Conservation (phyloP, 2,888 invertebrate species). For the Drosophila picticornis region DNA sequence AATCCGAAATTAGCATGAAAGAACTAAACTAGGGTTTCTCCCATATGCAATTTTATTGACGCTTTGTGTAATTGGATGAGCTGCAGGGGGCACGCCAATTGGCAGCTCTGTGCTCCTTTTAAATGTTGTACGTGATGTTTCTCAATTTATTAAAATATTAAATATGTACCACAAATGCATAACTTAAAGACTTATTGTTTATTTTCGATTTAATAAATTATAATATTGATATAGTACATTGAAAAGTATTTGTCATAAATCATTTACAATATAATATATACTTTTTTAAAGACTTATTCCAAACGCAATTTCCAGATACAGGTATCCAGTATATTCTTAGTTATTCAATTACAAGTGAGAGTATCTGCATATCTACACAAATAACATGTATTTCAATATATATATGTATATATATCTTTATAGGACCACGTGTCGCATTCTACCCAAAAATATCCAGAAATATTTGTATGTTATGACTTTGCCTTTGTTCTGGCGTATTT, state of each 20-base stretch:
- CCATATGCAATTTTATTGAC: slow-evolving; percentile 61
- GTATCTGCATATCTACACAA: not conserved
- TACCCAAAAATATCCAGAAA: slow-evolving; percentile 34
- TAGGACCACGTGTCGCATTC: not conserved
- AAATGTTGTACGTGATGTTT: not conserved
- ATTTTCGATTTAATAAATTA: not conserved
- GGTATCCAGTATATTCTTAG: not conserved
- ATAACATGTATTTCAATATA: not conserved
- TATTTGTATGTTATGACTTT: slow-evolving; percentile 57
- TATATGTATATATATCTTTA: not conserved
- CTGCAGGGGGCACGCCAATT: slow-evolving; percentile 37
- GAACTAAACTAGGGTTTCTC: slow-evolving; percentile 66
- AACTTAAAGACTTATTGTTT: not conserved
- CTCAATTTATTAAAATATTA: not conserved
- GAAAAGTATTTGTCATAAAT: not conserved
- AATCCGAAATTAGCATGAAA: slow-evolving; percentile 72
- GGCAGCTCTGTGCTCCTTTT: not conserved
- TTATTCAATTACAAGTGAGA: slow-evolving; percentile 5
- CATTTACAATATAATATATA: not conserved
- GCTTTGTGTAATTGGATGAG: slow-evolving; percentile 15
- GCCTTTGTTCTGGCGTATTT: slow-evolving; percentile 63
- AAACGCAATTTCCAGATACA: not conserved
- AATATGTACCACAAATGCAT: not conserved
- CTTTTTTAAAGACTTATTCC: not conserved
- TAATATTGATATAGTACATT: not conserved